Evolutionary conservation across 2,797 vertebrate genomes (phyloP).

Genomic region (Yasuhikotakia modesta): DNA sequence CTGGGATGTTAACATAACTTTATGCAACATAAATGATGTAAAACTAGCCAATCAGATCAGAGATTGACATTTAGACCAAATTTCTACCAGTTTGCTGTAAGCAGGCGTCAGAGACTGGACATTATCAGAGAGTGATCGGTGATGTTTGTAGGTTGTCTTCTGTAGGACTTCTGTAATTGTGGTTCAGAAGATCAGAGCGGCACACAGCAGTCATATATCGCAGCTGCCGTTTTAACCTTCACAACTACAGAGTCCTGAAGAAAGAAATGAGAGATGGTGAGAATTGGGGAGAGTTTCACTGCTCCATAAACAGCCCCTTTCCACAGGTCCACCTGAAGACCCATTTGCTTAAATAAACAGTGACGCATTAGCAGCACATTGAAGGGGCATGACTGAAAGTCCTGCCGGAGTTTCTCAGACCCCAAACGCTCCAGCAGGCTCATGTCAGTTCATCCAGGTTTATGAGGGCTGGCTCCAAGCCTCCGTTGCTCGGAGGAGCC

Average conservation of each 20-base stretch:
- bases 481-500: conserved; percentile 21
- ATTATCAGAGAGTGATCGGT: background rate
- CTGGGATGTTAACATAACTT: too few relatives aligned
- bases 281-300: background rate
- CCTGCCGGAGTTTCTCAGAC: conserved; percentile 36
- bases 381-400: conserved; percentile 49
- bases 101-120: background rate
- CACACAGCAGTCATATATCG: background rate
- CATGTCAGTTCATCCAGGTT: conserved; percentile 53
- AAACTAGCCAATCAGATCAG: background rate
- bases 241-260: background rate
- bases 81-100: background rate
- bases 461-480: conserved; percentile 26
- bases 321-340: conserved; percentile 20
- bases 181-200: background rate
- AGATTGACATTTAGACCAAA: background rate
- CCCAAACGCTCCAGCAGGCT: conserved; percentile 35
- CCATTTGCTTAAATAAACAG: conserved; percentile 39
- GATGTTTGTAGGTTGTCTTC: conserved; percentile 7
- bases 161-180: conserved; percentile 13
- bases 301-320: conserved; percentile 19
- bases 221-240: background rate
- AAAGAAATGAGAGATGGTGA: conserved; percentile 9
- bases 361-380: conserved; percentile 54
- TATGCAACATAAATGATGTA: too few relatives aligned